Evolutionary conservation across 2,888 invertebrate species (phyloP), one percentile per base, ranked within the genome.

Genomic region (Euplagia quadripunctaria): DNA sequence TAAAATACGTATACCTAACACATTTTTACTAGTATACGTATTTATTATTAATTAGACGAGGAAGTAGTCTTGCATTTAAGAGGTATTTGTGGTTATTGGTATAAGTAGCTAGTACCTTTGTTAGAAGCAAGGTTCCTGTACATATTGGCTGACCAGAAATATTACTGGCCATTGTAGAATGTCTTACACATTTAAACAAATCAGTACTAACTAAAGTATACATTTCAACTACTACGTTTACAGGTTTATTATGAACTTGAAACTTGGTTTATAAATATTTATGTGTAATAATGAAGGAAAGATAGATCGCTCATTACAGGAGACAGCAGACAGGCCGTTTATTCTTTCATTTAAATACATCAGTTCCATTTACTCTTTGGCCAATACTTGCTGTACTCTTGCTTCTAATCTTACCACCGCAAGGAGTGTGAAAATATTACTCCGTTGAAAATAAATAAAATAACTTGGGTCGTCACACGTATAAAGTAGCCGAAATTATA

Each of bases 71-170:
- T 16, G 31, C 16, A 31, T 41, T 66, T 14, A 51, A 51, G 14
- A 17, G 16, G 9, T 20, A 17, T 66, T 16, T 66, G 6, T 61
- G 66, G 66, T 66, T 51, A 66, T 66, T 66, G 49, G 66, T 51
- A 66, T 66, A 17, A 51, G 51, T 66, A 51, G 66, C 49, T 66
- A 51, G 66, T 66, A 66, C 51, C 49, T 66, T 16, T 51, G 41
- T 31, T 66, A 49, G 49, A 16, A 66, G 31, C 20, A 66, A 31
- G 31, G 17, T 46, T 49, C 3, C 20, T 12, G 3, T 66, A 49
- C 14, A 51, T 5, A 46, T 31, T 49, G 51, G 9, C 17, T 51
- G 49, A 4, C 16, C 31, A 3, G 9, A 1, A 31, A 49, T 46
- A 14, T 31, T 31, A 31, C 31, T 31, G 1, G 31, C 31, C 31